phyloP scores from a whole-genome alignment of 2,797 vertebrate genomes.

The Cryptoprocta ferox region DNA sequence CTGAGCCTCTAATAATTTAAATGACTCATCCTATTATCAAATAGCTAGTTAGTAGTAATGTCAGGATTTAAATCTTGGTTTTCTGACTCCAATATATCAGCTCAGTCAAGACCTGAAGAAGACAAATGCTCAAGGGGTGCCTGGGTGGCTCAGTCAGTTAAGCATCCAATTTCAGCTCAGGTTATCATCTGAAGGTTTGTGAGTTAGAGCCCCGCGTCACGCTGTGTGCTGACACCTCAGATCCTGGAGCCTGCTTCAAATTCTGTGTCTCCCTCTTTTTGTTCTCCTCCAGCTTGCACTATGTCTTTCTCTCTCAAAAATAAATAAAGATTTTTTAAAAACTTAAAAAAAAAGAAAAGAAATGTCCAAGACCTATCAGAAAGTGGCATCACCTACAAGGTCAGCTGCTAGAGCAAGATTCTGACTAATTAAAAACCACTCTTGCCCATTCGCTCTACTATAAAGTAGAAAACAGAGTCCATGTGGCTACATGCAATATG shows the following conservation, averaged over 20 bases:
- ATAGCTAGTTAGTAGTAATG: not conserved
- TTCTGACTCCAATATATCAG: not conserved
- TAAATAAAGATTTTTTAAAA: too few species aligned
- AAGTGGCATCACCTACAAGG: not conserved
- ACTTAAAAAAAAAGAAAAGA: not conserved
- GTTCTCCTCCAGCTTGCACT: too few species aligned
- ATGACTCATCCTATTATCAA: not conserved
- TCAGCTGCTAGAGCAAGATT: not conserved
- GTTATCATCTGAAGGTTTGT: too few species aligned
- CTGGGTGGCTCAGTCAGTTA: too few species aligned
- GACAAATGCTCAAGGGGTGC: not conserved
- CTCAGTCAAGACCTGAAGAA: not conserved
- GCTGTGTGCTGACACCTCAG: too few species aligned
- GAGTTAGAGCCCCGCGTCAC: too few species aligned
- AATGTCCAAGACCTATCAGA: not conserved
- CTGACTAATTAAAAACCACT: not conserved
- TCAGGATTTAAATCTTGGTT: not conserved
- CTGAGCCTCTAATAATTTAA: not conserved
- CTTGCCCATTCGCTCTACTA: not conserved
- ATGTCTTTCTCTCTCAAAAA: too few species aligned
- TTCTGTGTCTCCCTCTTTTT: too few species aligned
- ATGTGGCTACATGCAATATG: not conserved
- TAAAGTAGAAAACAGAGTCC: not conserved
- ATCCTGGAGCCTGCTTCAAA: too few species aligned
- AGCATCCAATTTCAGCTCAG: too few species aligned